Base-by-base conservation (phyloP, 2,797 vertebrate genomes). In the Enteromius fasciolatus region DNA sequence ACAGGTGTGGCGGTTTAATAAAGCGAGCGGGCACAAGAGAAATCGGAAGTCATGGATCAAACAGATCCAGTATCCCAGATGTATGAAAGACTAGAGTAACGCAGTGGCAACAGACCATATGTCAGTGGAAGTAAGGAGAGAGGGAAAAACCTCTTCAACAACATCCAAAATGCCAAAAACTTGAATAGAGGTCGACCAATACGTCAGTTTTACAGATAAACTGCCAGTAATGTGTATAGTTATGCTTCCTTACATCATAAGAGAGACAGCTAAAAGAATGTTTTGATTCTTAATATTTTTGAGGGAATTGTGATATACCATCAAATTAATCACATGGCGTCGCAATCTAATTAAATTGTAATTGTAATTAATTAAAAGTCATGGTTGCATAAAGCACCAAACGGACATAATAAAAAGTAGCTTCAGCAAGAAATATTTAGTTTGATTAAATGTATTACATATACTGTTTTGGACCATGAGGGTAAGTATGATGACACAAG, bases 1-100 rank as follows among this genome's bases (percentile, higher is more conserved):
- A 82, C 83, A 87, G 84, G 78, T 86, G 87, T 82, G 80, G 48
- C 72, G 83, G 57, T 87, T 81, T 87, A 83, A 84, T 84, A 85
- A 83, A 81, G 59, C 28, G 54, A 68, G 69, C 9, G 39, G 80
- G 59, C 8, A 33, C 20, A 17, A 15, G 41, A 73, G 64, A 83
- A 25, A 11, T 54, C 9, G 11, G 31, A 39, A 83, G 64, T 63
- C 70, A 31, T 74, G 74, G 78, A 76, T 86, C 78, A 73, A 64
- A 66, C 69, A 28, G 28, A 85, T 78, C 76, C n/a, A 69, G 61
- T 28, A 68, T 68, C 77, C 39, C 64, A 68, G 74, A 57, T 33
- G 74, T 39, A 77, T 46, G 64, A 82, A 69, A 59, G 50, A 48
- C 1, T 12, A 36, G 18, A 0, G 12, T 83, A 33, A 76, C 48